Conservation (phyloP, 2,797 vertebrate species). For the Smutsia temminckii region DNA sequence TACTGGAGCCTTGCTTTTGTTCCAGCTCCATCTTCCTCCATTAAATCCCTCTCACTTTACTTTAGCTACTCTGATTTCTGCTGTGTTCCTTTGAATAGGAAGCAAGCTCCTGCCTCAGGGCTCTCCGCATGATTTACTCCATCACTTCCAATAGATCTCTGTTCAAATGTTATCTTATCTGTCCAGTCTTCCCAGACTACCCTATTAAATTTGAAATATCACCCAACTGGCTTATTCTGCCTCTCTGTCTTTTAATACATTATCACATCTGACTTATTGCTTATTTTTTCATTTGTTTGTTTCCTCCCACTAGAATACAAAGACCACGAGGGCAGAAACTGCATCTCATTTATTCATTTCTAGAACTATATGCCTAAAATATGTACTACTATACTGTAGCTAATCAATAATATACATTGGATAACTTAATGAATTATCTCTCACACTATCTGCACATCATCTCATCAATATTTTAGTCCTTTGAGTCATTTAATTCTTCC, state of each 20-base stretch:
- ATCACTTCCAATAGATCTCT: background rate
- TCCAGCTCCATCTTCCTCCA: background rate
- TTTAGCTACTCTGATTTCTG: background rate
- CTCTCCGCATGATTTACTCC: background rate
- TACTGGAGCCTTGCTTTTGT: background rate
- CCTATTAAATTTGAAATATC: background rate
- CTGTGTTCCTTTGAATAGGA: background rate
- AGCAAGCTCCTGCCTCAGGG: background rate
- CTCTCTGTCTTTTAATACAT: background rate
- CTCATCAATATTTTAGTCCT: background rate
- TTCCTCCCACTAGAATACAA: background rate
- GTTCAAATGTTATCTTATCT: background rate
- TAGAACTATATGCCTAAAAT: background rate
- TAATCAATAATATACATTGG: background rate
- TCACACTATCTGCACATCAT: background rate
- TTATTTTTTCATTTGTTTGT: background rate
- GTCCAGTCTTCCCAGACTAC: background rate
- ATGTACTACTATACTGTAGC: background rate
- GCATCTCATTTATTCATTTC: background rate
- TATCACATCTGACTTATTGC: background rate
- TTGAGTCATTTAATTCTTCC: constrained; percentile 22
- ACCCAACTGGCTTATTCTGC: rapidly evolving
- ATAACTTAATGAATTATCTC: background rate
- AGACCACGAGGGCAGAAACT: background rate
- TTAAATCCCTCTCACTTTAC: background rate